phyloP scores from a whole-genome alignment of 2,888 invertebrate genomes.

The Macaria liturata region DNA sequence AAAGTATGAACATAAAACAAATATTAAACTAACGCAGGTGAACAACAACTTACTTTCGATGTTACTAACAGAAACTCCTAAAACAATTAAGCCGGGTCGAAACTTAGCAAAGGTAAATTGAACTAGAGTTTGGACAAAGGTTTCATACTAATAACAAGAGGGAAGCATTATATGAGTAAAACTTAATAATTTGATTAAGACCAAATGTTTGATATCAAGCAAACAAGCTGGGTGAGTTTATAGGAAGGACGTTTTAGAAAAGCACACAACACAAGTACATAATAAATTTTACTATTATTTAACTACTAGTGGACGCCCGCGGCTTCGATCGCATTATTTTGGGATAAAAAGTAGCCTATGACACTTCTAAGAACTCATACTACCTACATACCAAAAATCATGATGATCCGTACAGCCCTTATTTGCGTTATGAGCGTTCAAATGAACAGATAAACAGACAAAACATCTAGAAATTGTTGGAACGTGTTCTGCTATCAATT shows the following conservation, averaged over 20 bases:
- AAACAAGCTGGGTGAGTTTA: background rate
- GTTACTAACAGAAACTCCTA: slow-evolving; percentile 7
- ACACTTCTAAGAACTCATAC: no score
- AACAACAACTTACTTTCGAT: slow-evolving; percentile 1
- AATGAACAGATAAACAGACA: no score
- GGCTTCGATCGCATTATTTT: no score
- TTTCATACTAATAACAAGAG: slow-evolving; percentile 13
- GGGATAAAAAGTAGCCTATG: no score
- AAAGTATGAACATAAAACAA: background rate
- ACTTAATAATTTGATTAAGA: slow-evolving; percentile 10
- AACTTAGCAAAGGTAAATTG: slow-evolving; percentile 10
- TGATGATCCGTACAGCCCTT: no score
- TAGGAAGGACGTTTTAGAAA: background rate
- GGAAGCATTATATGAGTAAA: slow-evolving; percentile 9
- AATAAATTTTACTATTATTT: no score
- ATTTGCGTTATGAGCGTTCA: no score
- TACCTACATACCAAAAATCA: no score
- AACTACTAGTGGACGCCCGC: no score
- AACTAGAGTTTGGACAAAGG: slow-evolving; percentile 12
- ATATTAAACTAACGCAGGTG: background rate
- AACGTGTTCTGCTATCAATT: no score
- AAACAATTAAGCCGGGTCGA: slow-evolving; percentile 7
- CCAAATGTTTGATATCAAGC: background rate
- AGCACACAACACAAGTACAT: background rate
- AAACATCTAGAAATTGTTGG: no score